Evolutionary conservation across 2,888 invertebrate genomes (phyloP).

Genomic region (Cyaniris semiargus): DNA sequence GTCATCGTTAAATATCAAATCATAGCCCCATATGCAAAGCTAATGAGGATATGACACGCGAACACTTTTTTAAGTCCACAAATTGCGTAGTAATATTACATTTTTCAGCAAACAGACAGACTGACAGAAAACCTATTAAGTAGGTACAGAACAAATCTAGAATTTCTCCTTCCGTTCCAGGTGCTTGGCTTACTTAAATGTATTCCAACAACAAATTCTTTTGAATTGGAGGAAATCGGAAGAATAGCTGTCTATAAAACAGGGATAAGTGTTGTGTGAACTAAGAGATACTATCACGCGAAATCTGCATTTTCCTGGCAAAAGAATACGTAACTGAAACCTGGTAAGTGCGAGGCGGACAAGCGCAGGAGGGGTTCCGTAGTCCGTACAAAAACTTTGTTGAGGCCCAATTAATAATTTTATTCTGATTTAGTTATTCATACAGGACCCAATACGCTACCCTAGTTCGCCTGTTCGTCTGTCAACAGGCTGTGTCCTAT

Average conservation of each 20-base stretch:
- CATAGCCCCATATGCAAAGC: not conserved
- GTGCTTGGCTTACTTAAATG: not conserved
- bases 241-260: not conserved
- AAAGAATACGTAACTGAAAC: not conserved
- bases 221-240: not conserved
- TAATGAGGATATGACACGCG: not conserved
- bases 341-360: not conserved
- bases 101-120: not conserved
- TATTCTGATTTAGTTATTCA: no score
- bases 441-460: not conserved
- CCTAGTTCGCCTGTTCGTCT: no score
- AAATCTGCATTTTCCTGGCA: not conserved
- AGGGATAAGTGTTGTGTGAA: not conserved
- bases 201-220: not conserved
- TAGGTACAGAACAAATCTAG: not conserved
- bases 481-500: no score
- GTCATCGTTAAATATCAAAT: not conserved
- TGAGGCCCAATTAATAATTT: no score
- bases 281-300: not conserved
- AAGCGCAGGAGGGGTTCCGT: not conserved
- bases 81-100: no score
- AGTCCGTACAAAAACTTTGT: no score
- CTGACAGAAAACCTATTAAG: not conserved
- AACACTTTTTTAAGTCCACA: no score
- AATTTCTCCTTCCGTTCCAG: not conserved